These are phyloP conservation scores for Homalodisca vitripennis DNA, from an alignment of 1,140 invertebrate genomes.

Conservation along the genomic window DNA sequence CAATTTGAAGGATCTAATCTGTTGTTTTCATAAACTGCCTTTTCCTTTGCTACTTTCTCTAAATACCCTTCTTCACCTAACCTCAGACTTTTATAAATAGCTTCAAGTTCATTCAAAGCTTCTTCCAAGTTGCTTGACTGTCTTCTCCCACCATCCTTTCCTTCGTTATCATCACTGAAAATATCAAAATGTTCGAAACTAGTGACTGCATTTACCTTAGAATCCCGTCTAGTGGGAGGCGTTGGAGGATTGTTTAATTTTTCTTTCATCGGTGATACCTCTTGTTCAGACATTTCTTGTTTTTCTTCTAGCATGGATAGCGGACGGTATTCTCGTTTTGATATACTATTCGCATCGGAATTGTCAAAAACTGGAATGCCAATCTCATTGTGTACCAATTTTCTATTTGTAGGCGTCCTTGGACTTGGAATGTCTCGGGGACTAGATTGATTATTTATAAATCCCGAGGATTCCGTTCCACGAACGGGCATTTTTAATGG, in stretches of 20 bases:
- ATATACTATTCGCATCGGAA: background rate
- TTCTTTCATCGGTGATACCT: constrained; percentile 25
- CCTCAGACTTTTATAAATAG: constrained; percentile 81
- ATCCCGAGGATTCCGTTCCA: background rate
- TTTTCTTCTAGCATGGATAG: constrained; percentile 45
- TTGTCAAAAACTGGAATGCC: constrained; percentile 9
- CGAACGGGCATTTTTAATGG: constrained; percentile 5
- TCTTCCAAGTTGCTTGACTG: constrained; percentile 80
- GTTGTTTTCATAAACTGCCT: background rate
- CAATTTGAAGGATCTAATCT: constrained; percentile 3
- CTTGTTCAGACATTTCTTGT: constrained; percentile 39
- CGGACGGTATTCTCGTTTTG: constrained; percentile 37
- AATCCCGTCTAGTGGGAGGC: constrained; percentile 35
- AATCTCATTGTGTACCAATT: constrained; percentile 15
- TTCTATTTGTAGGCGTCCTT: background rate
- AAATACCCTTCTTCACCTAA: constrained; percentile 78
- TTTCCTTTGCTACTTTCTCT: constrained; percentile 63
- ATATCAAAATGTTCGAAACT: constrained; percentile 13
- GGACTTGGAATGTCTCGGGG: constrained; percentile 12
- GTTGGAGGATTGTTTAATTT: constrained; percentile 33
- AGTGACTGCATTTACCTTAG: constrained; percentile 29
- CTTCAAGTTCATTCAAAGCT: constrained; percentile 82
- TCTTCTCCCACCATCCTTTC: constrained; percentile 46
- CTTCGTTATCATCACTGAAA: background rate
- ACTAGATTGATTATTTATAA: constrained; percentile 5